Evolutionary conservation across 2,797 vertebrate species (phyloP), one percentile per base, ranked within the genome.

Genomic region (Poecilia wingei): DNA sequence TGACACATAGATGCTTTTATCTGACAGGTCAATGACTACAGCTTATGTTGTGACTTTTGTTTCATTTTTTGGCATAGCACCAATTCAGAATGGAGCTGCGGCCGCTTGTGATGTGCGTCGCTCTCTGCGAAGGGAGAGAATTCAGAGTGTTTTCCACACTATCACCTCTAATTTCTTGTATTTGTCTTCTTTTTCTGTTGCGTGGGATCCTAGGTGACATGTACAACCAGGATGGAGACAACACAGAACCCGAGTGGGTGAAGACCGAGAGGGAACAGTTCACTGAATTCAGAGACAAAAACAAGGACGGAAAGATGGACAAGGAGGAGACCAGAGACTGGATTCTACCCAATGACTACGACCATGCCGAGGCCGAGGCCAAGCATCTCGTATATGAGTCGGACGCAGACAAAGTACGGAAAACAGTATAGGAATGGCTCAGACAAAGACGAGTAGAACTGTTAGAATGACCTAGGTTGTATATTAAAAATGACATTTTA

Each of bases 351-450:
- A 97, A 95, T 0, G 98, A 99, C 84, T 99, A 99, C 0, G 98
- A 99, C 88, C 98, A 99, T 0, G 98, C 98, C 0, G 98, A 99
- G 51, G 98, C 98, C 0, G 98, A 99, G 80, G 97, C 98, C 39
- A 97, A 98, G 61, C 98, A 99, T 87, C 96, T 99, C 14, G 96
- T 99, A 79, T 99, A 99, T 0, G 98, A 99, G 74, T 99, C 98
- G 0, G 98, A 99, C 78, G 51, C 96, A 74, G 95, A 99, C 91
- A 97, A 98, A 95, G 98, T 98, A 86, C 3, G 86, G 79, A 10
- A 47, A 25, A 59, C 76, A 0, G 77, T 74, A 43, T 69, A 0
- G 49, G 1, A 74, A 66, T 73, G 74, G 22, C 46, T 36, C 5
- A 77, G 13, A 73, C 72, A 33, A 61, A 71, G 22, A 53, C 7